Percentiles rank a stretch among this genome's conserved stretches.
These are phyloP conservation scores for Rhizomys pruinosus DNA, from an alignment of 2,113 vertebrate genomes.

Conservation along the genomic window DNA sequence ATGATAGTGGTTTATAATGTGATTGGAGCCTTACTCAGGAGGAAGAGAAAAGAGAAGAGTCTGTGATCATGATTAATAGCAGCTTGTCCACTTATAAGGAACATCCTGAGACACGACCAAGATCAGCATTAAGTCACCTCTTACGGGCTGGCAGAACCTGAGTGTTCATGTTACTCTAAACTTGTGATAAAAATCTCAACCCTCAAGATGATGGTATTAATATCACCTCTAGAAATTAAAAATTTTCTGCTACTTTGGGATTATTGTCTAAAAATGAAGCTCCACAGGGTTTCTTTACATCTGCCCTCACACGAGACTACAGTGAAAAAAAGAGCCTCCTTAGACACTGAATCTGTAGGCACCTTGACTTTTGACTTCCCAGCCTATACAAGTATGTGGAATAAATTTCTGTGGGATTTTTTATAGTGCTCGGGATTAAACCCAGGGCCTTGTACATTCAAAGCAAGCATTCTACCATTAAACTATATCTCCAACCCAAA, in stretches of 20 bases:
- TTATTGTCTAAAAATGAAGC: not conserved
- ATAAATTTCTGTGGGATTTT: not conserved
- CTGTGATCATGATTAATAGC: slow-evolving; percentile 38
- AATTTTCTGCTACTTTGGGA: not conserved
- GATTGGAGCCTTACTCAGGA: not conserved
- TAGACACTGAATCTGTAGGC: accelerated
- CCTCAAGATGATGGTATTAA: not conserved
- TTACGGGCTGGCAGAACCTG: not conserved
- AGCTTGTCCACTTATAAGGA: slow-evolving; percentile 35
- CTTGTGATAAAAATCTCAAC: not conserved
- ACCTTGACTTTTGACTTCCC: not conserved
- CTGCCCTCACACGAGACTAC: not conserved
- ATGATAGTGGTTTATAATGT: slow-evolving; percentile 39
- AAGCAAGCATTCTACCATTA: not conserved
- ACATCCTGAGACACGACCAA: not conserved
- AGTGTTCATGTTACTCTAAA: not conserved
- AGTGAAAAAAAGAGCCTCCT: not conserved
- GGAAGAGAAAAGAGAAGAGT: not conserved
- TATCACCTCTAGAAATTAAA: not conserved
- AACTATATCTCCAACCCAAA: not conserved
- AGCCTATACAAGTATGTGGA: not conserved
- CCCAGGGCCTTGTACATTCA: not conserved
- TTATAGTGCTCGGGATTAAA: not conserved
- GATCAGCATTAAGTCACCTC: not conserved
- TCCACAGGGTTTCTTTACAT: not conserved